Evolutionary conservation across 1,140 invertebrate genomes (phyloP), one percentile per base, ranked within the genome.

Genomic region (Nasonia longicornis): DNA sequence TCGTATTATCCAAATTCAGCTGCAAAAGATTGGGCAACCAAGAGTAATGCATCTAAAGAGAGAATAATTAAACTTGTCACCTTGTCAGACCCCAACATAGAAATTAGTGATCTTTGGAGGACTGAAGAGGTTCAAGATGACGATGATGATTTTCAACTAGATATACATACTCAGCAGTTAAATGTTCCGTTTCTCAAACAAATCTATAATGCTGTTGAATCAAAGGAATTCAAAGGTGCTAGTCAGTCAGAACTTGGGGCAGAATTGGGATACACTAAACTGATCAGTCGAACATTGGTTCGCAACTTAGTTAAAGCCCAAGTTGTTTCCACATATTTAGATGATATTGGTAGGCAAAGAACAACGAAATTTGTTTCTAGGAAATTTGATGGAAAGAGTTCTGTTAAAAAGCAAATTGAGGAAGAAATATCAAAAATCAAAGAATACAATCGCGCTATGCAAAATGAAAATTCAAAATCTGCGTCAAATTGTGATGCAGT

Each of bases 1-100:
- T 90, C 89, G 6, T 84, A 94, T 10, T 93, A 93, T 89, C 94
- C 94, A 29, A 87, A 94, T 83, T 92, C 93, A 2, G 79, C 84
- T 4, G 84, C 87, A 35, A 87, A 85, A 6, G 93, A 95, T 82
- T 94, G 91, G 89, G 90, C 91, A 85, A 87, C 87, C 14, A 93
- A 93, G 84, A 88, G 87, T 67, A 87, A 87, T 82, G 79, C 88
- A 29, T 72, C 82, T 0, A 91, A 89, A 77, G 93, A 94, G 81
- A 93, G 91, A 86, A 87, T 84, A 38, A 85, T 94, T 58, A 86
- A 91, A 82, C 89, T 93, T 31, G 86, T 93, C 29, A 89, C 92
- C 84, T 84, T 94, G 20, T 84, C 91, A 12, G 87, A 93, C 86
- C 91, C 91, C 20, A 88, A 91, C 82, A 85, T 92, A 22, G 89